A percentile compares a stretch with the other conserved stretches of the same genome.
Evolutionary conservation across 2,797 vertebrate species (phyloP).

Genomic region (Megalops cyprinoides): DNA sequence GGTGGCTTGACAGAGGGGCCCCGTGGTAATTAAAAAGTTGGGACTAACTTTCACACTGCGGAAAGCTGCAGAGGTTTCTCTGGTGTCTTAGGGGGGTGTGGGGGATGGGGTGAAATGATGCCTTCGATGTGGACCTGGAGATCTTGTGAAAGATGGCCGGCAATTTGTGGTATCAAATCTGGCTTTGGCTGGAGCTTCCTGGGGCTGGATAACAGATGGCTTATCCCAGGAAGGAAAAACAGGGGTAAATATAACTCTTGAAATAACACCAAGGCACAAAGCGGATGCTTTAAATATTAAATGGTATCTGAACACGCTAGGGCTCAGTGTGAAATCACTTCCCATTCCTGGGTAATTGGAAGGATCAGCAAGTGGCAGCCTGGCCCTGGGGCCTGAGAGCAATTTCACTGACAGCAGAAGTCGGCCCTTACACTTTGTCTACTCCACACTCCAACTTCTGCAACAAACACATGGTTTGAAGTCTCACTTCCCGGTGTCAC

Average conservation of each 20-base stretch:
- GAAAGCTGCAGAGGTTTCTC: neutral
- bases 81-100: neutral
- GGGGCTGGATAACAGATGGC: neutral
- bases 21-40: neutral
- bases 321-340: conserved; percentile 6
- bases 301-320: neutral
- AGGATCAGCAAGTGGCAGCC: neutral
- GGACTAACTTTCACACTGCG: neutral
- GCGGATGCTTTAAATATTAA: neutral
- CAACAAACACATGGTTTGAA: neutral
- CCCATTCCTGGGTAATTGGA: neutral
- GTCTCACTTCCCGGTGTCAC: neutral
- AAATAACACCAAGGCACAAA: neutral
- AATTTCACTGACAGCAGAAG: neutral
- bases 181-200: neutral
- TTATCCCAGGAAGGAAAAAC: neutral
- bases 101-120: neutral
- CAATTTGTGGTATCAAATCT: neutral
- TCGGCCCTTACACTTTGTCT: neutral
- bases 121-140: neutral
- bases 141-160: neutral
- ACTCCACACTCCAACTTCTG: neutral
- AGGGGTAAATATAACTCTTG: neutral
- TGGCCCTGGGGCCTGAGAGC: neutral
- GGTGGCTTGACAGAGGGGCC: neutral